These are phyloP conservation scores for Rhabdomys dilectus DNA, from an alignment of 2,113 vertebrate species.

Conservation along the genomic window DNA sequence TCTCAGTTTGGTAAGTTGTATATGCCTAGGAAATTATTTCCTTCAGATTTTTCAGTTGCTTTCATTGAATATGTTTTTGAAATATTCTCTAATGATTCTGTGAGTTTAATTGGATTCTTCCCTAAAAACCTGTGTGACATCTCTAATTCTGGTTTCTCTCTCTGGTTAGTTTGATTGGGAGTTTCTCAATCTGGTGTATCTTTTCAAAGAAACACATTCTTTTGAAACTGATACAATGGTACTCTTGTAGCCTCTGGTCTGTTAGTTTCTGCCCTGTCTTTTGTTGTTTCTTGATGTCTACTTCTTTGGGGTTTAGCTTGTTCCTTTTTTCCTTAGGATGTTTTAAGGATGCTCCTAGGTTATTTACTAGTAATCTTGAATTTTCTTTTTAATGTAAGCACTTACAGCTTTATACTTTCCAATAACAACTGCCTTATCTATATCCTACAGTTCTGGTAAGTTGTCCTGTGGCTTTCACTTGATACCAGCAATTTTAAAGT, in stretches of 20 bases:
- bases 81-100: neutral
- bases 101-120: neutral
- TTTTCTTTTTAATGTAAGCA: neutral
- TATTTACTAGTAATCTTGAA: neutral
- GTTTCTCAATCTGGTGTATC: neutral
- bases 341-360: neutral
- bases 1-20: neutral
- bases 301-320: neutral
- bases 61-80: neutral
- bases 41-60: neutral
- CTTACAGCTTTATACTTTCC: neutral
- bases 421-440: neutral
- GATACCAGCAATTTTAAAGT: neutral
- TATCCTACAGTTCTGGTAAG: neutral
- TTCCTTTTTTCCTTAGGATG: neutral
- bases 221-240: neutral
- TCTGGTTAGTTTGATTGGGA: neutral
- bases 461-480: neutral
- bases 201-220: neutral
- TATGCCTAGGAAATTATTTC: neutral
- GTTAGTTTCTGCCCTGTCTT: too few species aligned
- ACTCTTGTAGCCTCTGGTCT: neutral
- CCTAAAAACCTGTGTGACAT: neutral
- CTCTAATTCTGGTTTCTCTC: neutral
- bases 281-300: neutral